A percentile compares a stretch with the other conserved stretches of the same genome.
These are phyloP conservation scores for Polia nebulosa DNA, from an alignment of 2,888 invertebrate species.

Conservation along the genomic window DNA sequence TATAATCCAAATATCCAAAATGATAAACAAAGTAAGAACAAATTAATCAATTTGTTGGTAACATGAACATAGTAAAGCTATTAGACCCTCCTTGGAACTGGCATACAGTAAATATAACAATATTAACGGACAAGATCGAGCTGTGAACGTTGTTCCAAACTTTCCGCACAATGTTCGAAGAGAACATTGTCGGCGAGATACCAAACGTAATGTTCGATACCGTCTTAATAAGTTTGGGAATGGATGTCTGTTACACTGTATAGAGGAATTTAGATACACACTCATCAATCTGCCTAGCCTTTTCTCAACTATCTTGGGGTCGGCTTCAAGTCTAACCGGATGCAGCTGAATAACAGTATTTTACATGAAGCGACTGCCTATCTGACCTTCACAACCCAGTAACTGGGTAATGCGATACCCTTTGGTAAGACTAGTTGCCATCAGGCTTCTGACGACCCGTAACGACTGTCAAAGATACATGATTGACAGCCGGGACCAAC, in stretches of 20 bases:
- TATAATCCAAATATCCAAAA: too few species aligned
- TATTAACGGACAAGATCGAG: slow-evolving; percentile 73
- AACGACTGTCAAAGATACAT: too few species aligned
- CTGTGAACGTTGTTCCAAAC: slow-evolving; percentile 73
- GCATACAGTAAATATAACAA: slow-evolving; percentile 61
- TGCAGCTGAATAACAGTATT: too few species aligned
- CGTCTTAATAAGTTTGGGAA: slow-evolving; percentile 74
- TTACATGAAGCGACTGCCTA: too few species aligned
- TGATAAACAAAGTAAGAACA: slow-evolving; percentile 38
- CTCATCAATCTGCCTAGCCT: too few species aligned
- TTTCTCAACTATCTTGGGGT: too few species aligned
- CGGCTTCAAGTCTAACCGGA: too few species aligned
- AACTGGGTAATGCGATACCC: too few species aligned
- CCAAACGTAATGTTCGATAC: slow-evolving; percentile 76
- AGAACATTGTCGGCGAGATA: slow-evolving; percentile 77
- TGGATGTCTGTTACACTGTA: slow-evolving; percentile 70
- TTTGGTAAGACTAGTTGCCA: too few species aligned
- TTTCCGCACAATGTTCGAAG: slow-evolving; percentile 70
- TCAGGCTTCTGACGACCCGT: too few species aligned
- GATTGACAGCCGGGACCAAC: too few species aligned
- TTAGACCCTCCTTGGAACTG: slow-evolving; percentile 46
- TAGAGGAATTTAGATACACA: background rate
- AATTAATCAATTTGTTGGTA: slow-evolving; percentile 59
- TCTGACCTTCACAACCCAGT: too few species aligned
- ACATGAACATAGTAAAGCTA: slow-evolving; percentile 54